A percentile compares a stretch with the other conserved stretches of the same genome.
These are phyloP conservation scores for Anagyrus pseudococci DNA, from an alignment of 2,888 invertebrate species.

Conservation along the genomic window DNA sequence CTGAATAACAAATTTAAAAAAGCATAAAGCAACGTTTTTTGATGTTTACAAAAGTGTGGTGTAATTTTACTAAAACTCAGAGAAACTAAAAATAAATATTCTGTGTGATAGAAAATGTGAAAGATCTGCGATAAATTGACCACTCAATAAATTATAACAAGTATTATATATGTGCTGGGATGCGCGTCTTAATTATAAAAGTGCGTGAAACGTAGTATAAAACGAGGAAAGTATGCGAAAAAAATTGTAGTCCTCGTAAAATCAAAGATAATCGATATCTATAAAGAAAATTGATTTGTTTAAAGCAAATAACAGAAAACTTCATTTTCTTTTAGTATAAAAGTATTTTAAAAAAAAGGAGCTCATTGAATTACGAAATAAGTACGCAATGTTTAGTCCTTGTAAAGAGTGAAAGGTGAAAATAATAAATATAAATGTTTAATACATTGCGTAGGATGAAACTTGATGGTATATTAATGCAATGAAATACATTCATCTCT, in stretches of 20 bases:
- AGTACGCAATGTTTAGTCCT: conserved; percentile 48
- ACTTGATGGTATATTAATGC: conserved; percentile 43
- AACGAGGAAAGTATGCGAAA: background rate
- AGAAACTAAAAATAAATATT: conserved; percentile 20
- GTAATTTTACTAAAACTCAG: conserved; percentile 6
- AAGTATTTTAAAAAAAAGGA: conserved; percentile 42
- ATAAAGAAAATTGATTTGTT: conserved; percentile 20
- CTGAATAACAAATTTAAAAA: conserved; percentile 1
- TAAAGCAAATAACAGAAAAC: conserved; percentile 40
- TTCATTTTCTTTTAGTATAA: conserved; percentile 45
- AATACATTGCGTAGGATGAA: conserved; percentile 48
- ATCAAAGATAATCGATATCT: conserved; percentile 22
- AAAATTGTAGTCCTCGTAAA: background rate
- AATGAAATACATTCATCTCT: conserved; percentile 36
- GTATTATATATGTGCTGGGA: conserved; percentile 21
- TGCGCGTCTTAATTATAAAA: conserved; percentile 22
- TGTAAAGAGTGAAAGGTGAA: conserved; percentile 27
- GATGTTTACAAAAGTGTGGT: conserved; percentile 16
- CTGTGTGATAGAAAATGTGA: conserved; percentile 13
- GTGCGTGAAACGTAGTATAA: conserved; percentile 1
- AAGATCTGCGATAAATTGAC: conserved; percentile 9
- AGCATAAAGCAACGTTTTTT: conserved; percentile 9
- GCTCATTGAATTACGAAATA: no score
- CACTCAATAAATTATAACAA: conserved; percentile 13
- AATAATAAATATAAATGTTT: conserved; percentile 50